Evolutionary conservation across 2,888 invertebrate genomes (phyloP).

Genomic region (Vannuccia rotundouncinata): DNA sequence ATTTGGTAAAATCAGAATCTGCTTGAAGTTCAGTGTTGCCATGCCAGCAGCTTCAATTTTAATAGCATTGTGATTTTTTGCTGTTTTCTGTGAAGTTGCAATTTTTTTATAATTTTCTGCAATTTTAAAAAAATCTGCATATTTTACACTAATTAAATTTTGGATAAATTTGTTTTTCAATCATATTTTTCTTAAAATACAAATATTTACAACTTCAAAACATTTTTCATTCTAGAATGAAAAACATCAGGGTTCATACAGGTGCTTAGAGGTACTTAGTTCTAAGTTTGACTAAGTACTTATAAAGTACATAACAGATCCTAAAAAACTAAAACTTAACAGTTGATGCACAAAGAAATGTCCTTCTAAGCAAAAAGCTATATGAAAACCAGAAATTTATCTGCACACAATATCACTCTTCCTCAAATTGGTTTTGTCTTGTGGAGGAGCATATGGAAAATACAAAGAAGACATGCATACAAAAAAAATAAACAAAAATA

Average conservation of each 20-base stretch:
- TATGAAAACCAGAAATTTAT: background rate
- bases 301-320: too few species aligned
- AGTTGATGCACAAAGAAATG: background rate
- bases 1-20: too few species aligned
- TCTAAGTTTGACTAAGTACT: too few species aligned
- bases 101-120: background rate
- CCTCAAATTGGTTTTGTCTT: background rate
- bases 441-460: background rate
- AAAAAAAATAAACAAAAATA: background rate
- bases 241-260: too few species aligned
- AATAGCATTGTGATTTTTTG: background rate
- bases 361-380: background rate
- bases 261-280: too few species aligned
- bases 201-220: too few species aligned
- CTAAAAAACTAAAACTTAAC: too few species aligned
- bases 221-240: background rate
- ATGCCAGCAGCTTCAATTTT: background rate
- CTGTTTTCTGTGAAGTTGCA: background rate
- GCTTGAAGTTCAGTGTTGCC: background rate
- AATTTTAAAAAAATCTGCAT: background rate
- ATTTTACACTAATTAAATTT: too few species aligned
- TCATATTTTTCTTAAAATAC: too few species aligned
- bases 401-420: background rate
- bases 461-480: background rate
- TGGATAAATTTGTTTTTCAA: too few species aligned